Base-by-base conservation (phyloP, 2,888 invertebrate species). In the Coenonympha arcania region DNA sequence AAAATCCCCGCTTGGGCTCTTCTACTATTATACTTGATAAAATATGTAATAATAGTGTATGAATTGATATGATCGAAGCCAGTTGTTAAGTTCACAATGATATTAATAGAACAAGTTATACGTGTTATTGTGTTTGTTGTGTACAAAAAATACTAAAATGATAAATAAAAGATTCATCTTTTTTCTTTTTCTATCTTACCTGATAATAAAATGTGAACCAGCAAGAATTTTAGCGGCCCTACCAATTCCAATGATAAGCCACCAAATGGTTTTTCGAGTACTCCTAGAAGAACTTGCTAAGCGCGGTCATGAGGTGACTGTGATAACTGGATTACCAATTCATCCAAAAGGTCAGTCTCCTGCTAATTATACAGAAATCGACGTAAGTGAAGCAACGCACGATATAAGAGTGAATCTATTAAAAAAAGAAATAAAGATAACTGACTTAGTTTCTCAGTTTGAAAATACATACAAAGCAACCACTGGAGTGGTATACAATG, bases 221-320 rank as follows among this genome's bases (percentile, higher is more conserved):
- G 71, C 74, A 5, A 71, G 64, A 50, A 85, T 86, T 39, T 44
- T 86, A 9, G 76, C 65, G 0, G 56, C 83, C 0, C 66, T 78
- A 33, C 73, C 86, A 1, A 60, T 64, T 2, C 75, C 86, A 0
- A 79, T 83, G 0, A 69, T 82, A 24, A 87, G 87, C 45, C 87
- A 87, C 54, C 86, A 87, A 63, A 63, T 81, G 0, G 74, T 79
- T 0, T 85, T 73, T 48, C 66, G 76, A 11, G 65, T 73, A 1
- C 47, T 88, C 2, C 71, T 71, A 6, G 64, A 71, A 2, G 81
- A 79, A 36, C 59, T 88, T n/a, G 70, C 71, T 0, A 71, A 59
- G 39, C 66, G 78, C 9, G 87, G 87, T 0, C 88, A 88, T 48
- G 70, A 87, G 42, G 59, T 88, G 0, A 68, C 75, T 0, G 66